These are phyloP conservation scores for Latrodectus geometricus DNA, from an alignment of 1,140 invertebrate species.

Conservation along the genomic window DNA sequence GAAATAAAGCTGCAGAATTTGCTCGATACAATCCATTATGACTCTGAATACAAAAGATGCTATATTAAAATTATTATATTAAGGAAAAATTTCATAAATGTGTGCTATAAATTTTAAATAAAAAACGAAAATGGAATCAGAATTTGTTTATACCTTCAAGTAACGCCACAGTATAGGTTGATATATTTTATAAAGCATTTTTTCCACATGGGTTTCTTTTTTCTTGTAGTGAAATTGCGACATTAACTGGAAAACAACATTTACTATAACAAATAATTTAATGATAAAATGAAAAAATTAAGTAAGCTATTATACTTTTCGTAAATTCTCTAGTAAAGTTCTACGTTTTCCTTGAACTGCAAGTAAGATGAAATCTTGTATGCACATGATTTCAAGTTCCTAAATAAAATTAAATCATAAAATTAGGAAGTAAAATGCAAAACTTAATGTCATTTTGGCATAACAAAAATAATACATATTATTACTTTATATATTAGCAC, in stretches of 20 bases:
- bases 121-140: not conserved
- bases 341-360: not conserved
- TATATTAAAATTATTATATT: too few species aligned
- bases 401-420: not conserved
- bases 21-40: slow-evolving; percentile 18
- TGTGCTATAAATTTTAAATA: not conserved
- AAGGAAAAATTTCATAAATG: too few species aligned
- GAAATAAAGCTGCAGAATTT: slow-evolving; percentile 24
- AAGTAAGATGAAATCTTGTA: not conserved
- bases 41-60: slow-evolving; percentile 17
- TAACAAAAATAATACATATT: too few species aligned
- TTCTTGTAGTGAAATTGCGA: not conserved
- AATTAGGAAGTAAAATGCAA: too few species aligned
- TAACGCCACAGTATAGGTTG: slow-evolving; percentile 14
- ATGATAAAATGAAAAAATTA: not conserved
- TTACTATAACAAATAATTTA: not conserved
- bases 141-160: not conserved
- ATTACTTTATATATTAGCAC: too few species aligned
- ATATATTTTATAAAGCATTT: slow-evolving; percentile 1
- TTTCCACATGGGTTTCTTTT: slow-evolving; percentile 10
- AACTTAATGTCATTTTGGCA: too few species aligned
- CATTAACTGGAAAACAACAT: not conserved
- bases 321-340: not conserved
- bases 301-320: not conserved
- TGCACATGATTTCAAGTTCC: slow-evolving; percentile 3